A percentile compares a stretch with the other conserved stretches of the same genome.
Conservation (phyloP, 2,797 vertebrate species). For the Gadopsis marmoratus region DNA sequence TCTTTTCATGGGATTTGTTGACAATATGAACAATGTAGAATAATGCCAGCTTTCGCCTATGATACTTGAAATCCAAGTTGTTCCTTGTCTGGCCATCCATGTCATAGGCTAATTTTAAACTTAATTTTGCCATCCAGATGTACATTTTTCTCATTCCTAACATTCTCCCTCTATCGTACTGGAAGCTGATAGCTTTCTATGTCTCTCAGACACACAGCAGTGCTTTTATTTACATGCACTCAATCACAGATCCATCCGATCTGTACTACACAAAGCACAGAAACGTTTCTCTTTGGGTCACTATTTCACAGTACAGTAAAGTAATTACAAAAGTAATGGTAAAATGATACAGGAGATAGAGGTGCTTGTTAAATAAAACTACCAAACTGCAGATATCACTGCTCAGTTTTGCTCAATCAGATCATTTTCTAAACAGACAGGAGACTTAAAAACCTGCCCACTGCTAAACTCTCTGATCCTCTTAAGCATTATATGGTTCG, state of each 20-base stretch:
- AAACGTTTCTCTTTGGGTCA: neutral
- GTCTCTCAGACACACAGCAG: slow-evolving; percentile 19
- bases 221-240: slow-evolving; percentile 10
- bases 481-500: slow-evolving; percentile 31
- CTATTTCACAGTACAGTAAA: neutral
- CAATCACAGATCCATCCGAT: neutral
- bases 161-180: slow-evolving; percentile 77
- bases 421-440: slow-evolving; percentile 45
- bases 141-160: slow-evolving; percentile 84
- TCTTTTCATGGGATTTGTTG: neutral
- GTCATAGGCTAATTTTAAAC: slow-evolving; percentile 2
- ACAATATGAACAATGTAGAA: slow-evolving; percentile 8
- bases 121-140: slow-evolving; percentile 50
- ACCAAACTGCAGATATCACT: neutral
- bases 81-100: neutral
- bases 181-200: slow-evolving; percentile 73
- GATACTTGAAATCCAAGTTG: neutral
- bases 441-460: slow-evolving; percentile 39
- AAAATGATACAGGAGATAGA: slow-evolving; percentile 14
- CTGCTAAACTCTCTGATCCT: slow-evolving; percentile 57
- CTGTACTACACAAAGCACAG: neutral
- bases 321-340: neutral
- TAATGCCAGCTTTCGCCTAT: neutral
- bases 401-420: slow-evolving; percentile 32
- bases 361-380: slow-evolving; percentile 18